Evolutionary conservation across 2,888 invertebrate genomes (phyloP).

Genomic region (Ligdia adustata): DNA sequence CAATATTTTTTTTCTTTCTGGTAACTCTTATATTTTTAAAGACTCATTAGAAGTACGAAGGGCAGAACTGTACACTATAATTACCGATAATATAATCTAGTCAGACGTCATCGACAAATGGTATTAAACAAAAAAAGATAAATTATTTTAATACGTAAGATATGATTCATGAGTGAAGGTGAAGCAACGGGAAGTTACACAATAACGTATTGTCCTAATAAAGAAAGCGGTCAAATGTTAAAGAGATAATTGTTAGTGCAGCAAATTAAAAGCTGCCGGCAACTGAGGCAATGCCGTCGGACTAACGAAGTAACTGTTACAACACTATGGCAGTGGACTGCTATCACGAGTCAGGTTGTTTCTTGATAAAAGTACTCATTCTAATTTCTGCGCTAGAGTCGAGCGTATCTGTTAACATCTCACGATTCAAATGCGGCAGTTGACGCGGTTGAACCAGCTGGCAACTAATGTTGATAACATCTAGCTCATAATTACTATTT

Average conservation of each 20-base stretch:
- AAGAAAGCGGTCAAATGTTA: slow-evolving; percentile 83
- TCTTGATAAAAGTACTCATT: slow-evolving; percentile 29
- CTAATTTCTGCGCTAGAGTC: slow-evolving; percentile 38
- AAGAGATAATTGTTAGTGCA: slow-evolving; percentile 80
- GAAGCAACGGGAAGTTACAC: slow-evolving; percentile 61
- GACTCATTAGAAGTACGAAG: too few species aligned
- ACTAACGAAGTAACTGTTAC: slow-evolving; percentile 26
- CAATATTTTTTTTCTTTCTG: too few species aligned
- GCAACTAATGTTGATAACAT: too few species aligned
- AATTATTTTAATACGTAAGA: slow-evolving; percentile 11
- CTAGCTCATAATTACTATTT: too few species aligned
- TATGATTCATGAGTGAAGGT: slow-evolving; percentile 32
- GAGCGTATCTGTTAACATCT: slow-evolving; percentile 44
- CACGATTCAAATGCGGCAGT: slow-evolving; percentile 42
- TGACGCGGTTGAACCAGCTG: too few species aligned
- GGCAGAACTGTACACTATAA: too few species aligned
- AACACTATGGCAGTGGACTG: slow-evolving; percentile 34
- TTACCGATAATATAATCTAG: too few species aligned
- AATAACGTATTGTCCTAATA: slow-evolving; percentile 62
- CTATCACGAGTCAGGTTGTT: slow-evolving; percentile 40
- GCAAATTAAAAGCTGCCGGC: slow-evolving; percentile 80
- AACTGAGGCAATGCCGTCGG: slow-evolving; percentile 67
- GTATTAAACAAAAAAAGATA: neutral
- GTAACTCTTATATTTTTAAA: too few species aligned
- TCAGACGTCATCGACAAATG: too few species aligned